Conservation (phyloP, 2,113 vertebrate genomes). For the Pangasianodon gigas region DNA sequence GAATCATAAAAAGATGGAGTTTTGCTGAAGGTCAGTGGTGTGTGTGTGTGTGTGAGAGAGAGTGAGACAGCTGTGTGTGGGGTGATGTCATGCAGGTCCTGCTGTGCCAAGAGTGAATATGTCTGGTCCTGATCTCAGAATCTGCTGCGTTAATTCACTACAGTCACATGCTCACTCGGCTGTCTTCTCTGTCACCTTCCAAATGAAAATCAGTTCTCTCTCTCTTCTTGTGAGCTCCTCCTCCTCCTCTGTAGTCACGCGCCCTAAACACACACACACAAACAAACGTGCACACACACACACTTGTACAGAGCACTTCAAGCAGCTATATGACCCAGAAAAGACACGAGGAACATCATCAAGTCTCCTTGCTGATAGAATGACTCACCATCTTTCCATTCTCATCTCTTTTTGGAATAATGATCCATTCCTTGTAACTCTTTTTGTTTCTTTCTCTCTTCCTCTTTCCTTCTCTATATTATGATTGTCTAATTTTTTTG, state of each 20-base stretch:
- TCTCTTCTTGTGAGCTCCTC: slow-evolving; percentile 50
- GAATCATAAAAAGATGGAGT: not conserved
- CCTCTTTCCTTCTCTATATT: slow-evolving; percentile 17
- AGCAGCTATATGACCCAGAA: slow-evolving; percentile 49
- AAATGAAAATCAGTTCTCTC: not conserved
- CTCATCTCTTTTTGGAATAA: slow-evolving; percentile 45
- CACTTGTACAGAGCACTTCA: slow-evolving; percentile 7
- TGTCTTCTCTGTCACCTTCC: not conserved
- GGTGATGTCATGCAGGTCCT: slow-evolving; percentile 16
- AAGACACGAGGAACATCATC: slow-evolving; percentile 39
- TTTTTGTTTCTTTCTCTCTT: slow-evolving; percentile 23
- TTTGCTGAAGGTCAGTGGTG: not conserved
- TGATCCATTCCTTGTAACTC: slow-evolving; percentile 43
- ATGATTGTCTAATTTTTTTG: not conserved
- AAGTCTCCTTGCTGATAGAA: not conserved
- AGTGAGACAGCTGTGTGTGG: not conserved
- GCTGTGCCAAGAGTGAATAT: not conserved
- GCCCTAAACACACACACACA: slow-evolving; percentile 28
- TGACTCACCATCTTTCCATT: slow-evolving; percentile 23
- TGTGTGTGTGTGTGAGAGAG: not conserved
- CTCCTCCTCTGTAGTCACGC: slow-evolving; percentile 49
- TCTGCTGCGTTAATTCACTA: slow-evolving; percentile 43
- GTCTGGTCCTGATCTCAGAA: not conserved
- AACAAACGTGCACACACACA: slow-evolving; percentile 23
- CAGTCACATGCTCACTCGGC: not conserved